These are phyloP conservation scores for Chionodraco myersi DNA, from an alignment of 2,113 vertebrate genomes.

Conservation along the genomic window DNA sequence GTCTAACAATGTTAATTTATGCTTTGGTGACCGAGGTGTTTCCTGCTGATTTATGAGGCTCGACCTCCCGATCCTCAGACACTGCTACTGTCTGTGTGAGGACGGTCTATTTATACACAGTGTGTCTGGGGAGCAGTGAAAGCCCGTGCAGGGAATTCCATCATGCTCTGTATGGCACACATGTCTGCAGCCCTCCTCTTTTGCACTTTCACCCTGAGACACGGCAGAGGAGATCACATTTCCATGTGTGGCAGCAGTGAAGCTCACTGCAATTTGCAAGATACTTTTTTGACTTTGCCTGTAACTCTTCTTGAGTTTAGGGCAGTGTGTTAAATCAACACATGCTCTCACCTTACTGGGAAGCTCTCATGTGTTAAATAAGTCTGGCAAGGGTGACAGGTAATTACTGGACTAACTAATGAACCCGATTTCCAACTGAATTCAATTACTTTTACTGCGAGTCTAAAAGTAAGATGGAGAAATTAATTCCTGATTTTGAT, in stretches of 20 bases:
- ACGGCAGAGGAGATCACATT: conserved; percentile 61
- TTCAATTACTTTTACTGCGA: background rate
- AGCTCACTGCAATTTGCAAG: conserved; percentile 50
- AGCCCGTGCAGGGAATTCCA: conserved; percentile 66
- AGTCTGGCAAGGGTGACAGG: background rate
- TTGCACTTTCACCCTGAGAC: conserved; percentile 59
- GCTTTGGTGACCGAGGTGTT: conserved; percentile 61
- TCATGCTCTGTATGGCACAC: conserved; percentile 57
- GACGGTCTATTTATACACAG: conserved; percentile 76
- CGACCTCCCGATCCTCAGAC: conserved; percentile 60
- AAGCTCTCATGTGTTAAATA: conserved; percentile 14
- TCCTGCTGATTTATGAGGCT: conserved; percentile 71
- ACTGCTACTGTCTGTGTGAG: conserved; percentile 56
- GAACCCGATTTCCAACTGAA: background rate
- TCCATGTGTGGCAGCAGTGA: conserved; percentile 52
- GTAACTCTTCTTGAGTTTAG: conserved; percentile 38
- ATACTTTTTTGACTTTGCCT: conserved; percentile 43
- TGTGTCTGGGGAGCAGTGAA: conserved; percentile 67
- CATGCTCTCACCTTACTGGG: conserved; percentile 12
- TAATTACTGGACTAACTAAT: conserved; percentile 3
- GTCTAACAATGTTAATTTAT: conserved; percentile 62
- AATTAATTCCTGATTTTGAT: conserved; percentile 2
- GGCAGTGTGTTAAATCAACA: conserved; percentile 30
- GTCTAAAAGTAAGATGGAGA: conserved; percentile 3
- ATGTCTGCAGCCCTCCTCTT: conserved; percentile 57